phyloP scores from a whole-genome alignment of 2,888 invertebrate genomes.

The Sinelater perroti region DNA sequence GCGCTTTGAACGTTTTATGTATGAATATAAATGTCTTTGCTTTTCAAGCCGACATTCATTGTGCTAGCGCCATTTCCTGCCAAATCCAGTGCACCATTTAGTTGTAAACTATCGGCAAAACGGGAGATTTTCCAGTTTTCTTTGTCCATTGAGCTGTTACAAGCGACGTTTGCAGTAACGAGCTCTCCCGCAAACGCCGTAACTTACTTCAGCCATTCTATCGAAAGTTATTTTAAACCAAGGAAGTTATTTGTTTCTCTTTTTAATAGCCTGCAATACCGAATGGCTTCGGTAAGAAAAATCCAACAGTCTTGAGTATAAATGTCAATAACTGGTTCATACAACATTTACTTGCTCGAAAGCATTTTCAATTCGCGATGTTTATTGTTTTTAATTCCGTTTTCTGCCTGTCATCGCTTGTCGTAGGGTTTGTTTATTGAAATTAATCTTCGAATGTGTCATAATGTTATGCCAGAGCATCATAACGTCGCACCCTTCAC shows the following conservation, averaged over 20 bases:
- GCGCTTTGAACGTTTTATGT: too few relatives aligned
- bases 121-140: constrained; percentile 1
- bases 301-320: too few relatives aligned
- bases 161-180: constrained; percentile 3
- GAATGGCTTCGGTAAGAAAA: too few relatives aligned
- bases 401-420: too few relatives aligned
- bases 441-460: constrained; percentile 8
- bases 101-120: background rate
- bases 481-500: background rate
- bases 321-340: too few relatives aligned
- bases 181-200: background rate
- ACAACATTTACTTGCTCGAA: too few relatives aligned
- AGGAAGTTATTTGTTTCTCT: constrained; percentile 1
- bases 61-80: background rate
- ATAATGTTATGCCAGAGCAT: background rate
- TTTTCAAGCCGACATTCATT: background rate
- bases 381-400: background rate
- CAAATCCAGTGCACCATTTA: constrained; percentile 5
- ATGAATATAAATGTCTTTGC: background rate
- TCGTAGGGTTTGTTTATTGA: constrained; percentile 1
- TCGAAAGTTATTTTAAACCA: constrained; percentile 6
- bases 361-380: background rate
- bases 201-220: constrained; percentile 1
- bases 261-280: background rate
- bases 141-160: constrained; percentile 1